A percentile compares a stretch with the other conserved stretches of the same genome.
Conservation (phyloP, 2,113 vertebrate species). For the Sus scrofa region DNA sequence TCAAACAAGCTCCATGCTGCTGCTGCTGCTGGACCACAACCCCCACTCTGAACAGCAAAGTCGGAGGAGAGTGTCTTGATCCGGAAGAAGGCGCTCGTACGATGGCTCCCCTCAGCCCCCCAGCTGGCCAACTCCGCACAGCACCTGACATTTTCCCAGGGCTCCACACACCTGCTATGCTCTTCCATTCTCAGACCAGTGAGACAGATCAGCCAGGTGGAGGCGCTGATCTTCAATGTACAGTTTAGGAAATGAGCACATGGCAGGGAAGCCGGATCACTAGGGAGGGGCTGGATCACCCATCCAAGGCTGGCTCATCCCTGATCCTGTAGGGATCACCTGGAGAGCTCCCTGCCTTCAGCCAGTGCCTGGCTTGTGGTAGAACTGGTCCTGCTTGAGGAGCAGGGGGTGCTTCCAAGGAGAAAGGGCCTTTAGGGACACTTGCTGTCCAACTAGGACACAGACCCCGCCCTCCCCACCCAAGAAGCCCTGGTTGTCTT, state of each 20-base stretch:
- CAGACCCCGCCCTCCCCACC: not conserved
- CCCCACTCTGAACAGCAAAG: not conserved
- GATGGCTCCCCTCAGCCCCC: not conserved
- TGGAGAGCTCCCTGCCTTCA: not conserved
- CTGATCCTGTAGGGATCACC: not conserved
- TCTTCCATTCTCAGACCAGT: not conserved
- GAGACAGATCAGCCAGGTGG: not conserved
- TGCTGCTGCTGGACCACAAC: no score
- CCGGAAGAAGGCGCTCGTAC: not conserved
- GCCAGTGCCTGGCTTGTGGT: not conserved
- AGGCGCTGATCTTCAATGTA: not conserved
- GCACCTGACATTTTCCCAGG: not conserved
- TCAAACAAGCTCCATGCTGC: not conserved
- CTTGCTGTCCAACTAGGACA: not conserved
- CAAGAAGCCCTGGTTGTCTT: not conserved
- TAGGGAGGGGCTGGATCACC: not conserved
- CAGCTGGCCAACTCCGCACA: not conserved
- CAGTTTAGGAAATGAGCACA: not conserved
- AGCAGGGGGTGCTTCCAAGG: not conserved
- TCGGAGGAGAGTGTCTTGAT: not conserved
- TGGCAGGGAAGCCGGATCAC: not conserved
- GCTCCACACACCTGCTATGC: not conserved
- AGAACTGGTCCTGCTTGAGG: not conserved
- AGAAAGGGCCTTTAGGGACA: not conserved
- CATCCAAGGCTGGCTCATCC: not conserved